Conservation (phyloP, 2,888 invertebrate species). For the Lycophotia porphyrea region DNA sequence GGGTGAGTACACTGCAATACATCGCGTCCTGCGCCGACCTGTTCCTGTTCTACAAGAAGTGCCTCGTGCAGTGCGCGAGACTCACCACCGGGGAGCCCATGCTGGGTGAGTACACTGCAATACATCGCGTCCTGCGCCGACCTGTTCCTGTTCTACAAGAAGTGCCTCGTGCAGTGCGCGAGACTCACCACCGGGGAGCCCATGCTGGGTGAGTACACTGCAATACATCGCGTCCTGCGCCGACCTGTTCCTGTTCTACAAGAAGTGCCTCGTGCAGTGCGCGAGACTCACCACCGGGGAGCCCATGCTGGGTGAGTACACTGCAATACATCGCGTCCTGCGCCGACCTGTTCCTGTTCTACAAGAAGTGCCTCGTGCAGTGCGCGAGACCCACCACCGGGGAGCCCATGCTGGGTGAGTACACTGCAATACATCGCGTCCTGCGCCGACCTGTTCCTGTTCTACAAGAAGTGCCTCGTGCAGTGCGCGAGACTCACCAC, state of each 20-base stretch:
- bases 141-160: constrained; percentile 99
- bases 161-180: constrained; percentile 98
- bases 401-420: constrained; percentile 94
- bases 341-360: constrained; percentile 98
- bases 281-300: constrained; percentile 97
- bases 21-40: constrained; percentile 99
- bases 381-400: constrained; percentile 98
- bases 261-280: constrained; percentile 99
- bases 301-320: constrained; percentile 93
- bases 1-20: constrained; percentile 86
- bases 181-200: constrained; percentile 97
- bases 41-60: constrained; percentile 99
- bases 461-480: constrained; percentile 99
- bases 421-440: too few species aligned
- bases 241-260: constrained; percentile 98
- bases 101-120: constrained; percentile 91
- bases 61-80: constrained; percentile 98
- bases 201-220: constrained; percentile 92
- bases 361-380: constrained; percentile 99
- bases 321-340: too few species aligned
- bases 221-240: too few species aligned
- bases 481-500: constrained; percentile 98
- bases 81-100: constrained; percentile 97
- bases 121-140: too few species aligned
- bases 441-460: constrained; percentile 99